Base-by-base conservation (phyloP, 1,140 invertebrate species). In the Caligus rogercresseyi region DNA sequence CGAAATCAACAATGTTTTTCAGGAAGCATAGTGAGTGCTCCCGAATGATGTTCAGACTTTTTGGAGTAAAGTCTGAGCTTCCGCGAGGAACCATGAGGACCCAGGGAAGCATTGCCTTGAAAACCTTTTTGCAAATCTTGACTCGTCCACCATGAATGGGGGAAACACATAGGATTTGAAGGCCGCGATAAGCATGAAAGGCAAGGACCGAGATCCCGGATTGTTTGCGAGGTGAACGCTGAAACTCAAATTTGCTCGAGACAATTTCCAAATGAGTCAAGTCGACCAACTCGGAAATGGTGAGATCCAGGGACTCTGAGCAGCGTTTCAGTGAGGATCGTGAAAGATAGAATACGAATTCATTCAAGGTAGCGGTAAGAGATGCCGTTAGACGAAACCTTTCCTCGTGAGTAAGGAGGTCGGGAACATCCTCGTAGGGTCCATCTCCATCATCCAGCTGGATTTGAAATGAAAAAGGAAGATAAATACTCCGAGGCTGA, bases 11-110 rank as follows among this genome's bases (percentile, higher is more conserved):
- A 24, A 81, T 64, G 56, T 72, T 73, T 64, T 74, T 72, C 0
- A 81, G 67, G 69, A 81, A 82, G 15, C 69, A 65, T 14, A 80
- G 67, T 23, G 74, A 71, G 53, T 77, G 74, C 14, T 80, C 76
- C 62, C 74, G 73, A 1, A 79, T 65, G 1, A 74, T 67, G 19
- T 67, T 65, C 1, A 74, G 64, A 25, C 72, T 69, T 62, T 74
- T 77, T 0, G 69, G 54, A 18, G 76, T 71, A 3, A 74, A 69
- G 26, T 75, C 71, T 3, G 71, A 66, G 11, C 73, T 69, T 23
- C 71, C 70, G 23, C 69, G 61, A 54, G 70, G 65, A 58, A 70
- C 67, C 68, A 77, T 72, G 14, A 80, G 65, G 63, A 78, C 69
- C 64, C 72, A 72, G 4, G 75, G 74, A 43, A 80, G 65, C 11